Percentiles rank a stretch among this genome's conserved stretches.
These are phyloP conservation scores for Cephus pulcher DNA, from an alignment of 2,888 invertebrate genomes.

Conservation along the genomic window DNA sequence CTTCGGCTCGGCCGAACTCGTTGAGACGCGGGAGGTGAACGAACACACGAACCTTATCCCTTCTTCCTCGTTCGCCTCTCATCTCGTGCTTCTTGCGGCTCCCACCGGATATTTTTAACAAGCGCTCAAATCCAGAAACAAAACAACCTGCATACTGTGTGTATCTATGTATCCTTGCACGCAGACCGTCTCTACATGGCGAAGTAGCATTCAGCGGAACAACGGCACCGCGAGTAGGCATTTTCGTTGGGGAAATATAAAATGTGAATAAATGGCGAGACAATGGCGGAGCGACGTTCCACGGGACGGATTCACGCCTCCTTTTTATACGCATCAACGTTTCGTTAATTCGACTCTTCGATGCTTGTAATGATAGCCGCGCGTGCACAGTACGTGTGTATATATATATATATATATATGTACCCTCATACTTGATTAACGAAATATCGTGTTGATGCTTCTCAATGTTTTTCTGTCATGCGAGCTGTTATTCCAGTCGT, in stretches of 20 bases:
- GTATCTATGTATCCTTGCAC: conserved; percentile 1
- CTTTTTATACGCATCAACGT: not conserved
- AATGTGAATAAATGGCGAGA: not conserved
- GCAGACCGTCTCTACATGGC: not conserved
- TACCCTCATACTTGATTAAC: not conserved
- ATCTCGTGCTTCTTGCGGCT: conserved; percentile 17
- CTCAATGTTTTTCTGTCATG: not conserved
- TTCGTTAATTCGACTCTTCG: not conserved
- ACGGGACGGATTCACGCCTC: not conserved
- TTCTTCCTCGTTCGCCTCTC: conserved; percentile 13
- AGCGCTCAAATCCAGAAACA: conserved; percentile 37
- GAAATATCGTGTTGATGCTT: not conserved
- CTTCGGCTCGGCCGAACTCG: conserved; percentile 8
- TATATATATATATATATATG: no score
- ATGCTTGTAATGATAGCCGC: not conserved
- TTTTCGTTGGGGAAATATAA: not conserved
- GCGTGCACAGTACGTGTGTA: not conserved
- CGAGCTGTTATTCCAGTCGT: not conserved
- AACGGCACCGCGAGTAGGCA: not conserved
- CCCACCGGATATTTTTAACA: conserved; percentile 50
- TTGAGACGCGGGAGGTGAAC: conserved; percentile 30
- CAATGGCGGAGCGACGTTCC: not conserved
- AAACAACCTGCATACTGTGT: not conserved
- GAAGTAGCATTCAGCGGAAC: not conserved
- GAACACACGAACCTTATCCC: conserved; percentile 26